A percentile compares a stretch with the other conserved stretches of the same genome.
phyloP scores from a whole-genome alignment of 2,113 vertebrate species.

The Cynocephalus volans region DNA sequence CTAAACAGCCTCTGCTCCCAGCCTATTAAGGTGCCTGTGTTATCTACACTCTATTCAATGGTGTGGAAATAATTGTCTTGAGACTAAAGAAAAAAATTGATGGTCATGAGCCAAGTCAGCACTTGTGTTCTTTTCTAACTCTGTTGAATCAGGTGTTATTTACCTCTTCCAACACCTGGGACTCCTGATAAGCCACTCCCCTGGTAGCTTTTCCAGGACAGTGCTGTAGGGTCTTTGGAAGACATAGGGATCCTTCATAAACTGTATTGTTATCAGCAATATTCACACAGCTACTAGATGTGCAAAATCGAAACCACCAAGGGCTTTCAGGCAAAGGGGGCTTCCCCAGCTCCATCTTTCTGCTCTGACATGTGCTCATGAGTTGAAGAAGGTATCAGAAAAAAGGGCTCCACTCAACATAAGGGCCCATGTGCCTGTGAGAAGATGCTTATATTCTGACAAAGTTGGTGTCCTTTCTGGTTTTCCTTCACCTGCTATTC shows the following conservation, averaged over 20 bases:
- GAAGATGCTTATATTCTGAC: background rate
- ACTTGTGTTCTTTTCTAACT: constrained; percentile 71
- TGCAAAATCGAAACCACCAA: constrained; percentile 62
- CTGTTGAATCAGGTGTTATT: constrained; percentile 79
- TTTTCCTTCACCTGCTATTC: background rate
- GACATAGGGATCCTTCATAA: constrained; percentile 63
- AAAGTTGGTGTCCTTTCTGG: background rate
- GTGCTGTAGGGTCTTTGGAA: constrained; percentile 63
- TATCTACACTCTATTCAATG: constrained; percentile 81
- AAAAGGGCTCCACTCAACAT: background rate
- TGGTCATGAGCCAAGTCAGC: constrained; percentile 79
- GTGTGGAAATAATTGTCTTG: constrained; percentile 83
- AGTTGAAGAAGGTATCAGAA: background rate
- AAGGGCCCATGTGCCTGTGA: background rate
- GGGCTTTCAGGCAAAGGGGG: constrained; percentile 38
- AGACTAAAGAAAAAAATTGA: constrained; percentile 78
- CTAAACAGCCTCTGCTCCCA: constrained; percentile 77
- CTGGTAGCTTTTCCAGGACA: constrained; percentile 72
- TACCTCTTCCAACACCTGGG: constrained; percentile 76
- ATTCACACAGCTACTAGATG: constrained; percentile 74
- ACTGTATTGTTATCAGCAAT: constrained; percentile 68
- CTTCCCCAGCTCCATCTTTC: constrained; percentile 31
- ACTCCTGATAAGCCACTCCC: constrained; percentile 81
- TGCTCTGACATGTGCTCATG: background rate
- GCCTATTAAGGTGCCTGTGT: constrained; percentile 79